Base-by-base conservation (phyloP, 2,113 vertebrate species). In the Ophiodon elongatus region DNA sequence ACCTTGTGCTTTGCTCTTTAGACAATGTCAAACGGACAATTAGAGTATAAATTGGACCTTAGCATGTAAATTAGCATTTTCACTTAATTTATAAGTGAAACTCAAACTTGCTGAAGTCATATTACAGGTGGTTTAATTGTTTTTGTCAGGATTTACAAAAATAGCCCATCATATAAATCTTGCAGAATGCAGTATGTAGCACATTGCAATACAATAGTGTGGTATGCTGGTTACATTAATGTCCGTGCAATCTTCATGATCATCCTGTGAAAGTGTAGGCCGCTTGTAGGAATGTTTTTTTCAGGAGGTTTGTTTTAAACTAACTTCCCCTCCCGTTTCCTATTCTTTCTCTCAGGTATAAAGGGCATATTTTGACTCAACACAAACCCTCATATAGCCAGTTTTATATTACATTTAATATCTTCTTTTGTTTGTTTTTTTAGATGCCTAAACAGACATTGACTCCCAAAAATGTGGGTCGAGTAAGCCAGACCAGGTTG, bases 261-360 rank as follows among this genome's bases (percentile, higher is more conserved):
- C 25, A 64, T 70, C 27, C 65, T 11, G 10, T 78, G n/a, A 82
- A 80, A 85, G 65, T 73, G 39, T 76, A 90, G 76, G 87, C 75
- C 76, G 73, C 79, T n/a, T 80, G 80, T 85, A 45, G 72, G 59
- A 66, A 76, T 59, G 79, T 76, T 82, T 74, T 87, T 59, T 23
- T 77, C 68, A 78, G 79, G 66, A 88, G 78, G 82, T 86, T 89
- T 83, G 90, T 76, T 82, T 84, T 73, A 62, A 84, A 70, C 54
- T 57, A 52, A 78, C 60, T 65, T 74, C 39, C 71, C 17, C 73
- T 62, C 29, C 52, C 31, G 80, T 67, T 87, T 90, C 77, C 82
- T 63, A 66, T 25, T 74, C n/a, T 77, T 84, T 50, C 83, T 62
- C 43, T 82, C 33, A n/a, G 33, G 56, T 65, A 59, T 56, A 84